These are phyloP conservation scores for Eubasilissa splendida DNA, from an alignment of 2,888 invertebrate genomes.

Conservation along the genomic window DNA sequence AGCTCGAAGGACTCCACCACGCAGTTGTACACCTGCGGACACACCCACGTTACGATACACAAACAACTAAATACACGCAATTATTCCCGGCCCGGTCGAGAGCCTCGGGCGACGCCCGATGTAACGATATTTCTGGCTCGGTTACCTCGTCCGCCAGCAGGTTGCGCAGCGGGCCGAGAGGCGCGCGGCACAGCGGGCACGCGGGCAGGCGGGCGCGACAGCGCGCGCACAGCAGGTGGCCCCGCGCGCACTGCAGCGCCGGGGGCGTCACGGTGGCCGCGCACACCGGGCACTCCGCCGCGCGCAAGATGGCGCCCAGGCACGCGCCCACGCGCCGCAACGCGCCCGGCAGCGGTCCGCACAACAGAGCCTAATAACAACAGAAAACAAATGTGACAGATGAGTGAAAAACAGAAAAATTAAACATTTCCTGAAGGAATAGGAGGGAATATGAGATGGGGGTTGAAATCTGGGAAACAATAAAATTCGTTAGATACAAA, in stretches of 20 bases:
- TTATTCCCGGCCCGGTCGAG: too few species aligned
- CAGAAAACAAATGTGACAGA: too few species aligned
- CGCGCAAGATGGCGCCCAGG: slow-evolving; percentile 47
- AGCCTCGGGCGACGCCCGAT: too few species aligned
- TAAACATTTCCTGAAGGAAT: too few species aligned
- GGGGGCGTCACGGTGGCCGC: slow-evolving; percentile 49
- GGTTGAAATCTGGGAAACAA: too few species aligned
- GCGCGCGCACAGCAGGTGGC: slow-evolving; percentile 52
- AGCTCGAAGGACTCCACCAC: slow-evolving; percentile 56
- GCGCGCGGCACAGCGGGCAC: slow-evolving; percentile 54
- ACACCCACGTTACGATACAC: too few species aligned
- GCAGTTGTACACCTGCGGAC: slow-evolving; percentile 53
- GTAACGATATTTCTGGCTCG: neutral
- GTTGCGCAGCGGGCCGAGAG: slow-evolving; percentile 44
- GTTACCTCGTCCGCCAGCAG: slow-evolving; percentile 55
- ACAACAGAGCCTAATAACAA: slow-evolving; percentile 50
- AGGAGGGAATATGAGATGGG: too few species aligned
- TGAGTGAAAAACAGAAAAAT: too few species aligned
- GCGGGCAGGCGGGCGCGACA: slow-evolving; percentile 45
- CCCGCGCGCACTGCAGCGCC: slow-evolving; percentile 53
- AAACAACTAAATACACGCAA: too few species aligned
- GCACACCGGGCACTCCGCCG: slow-evolving; percentile 55
- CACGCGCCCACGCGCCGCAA: slow-evolving; percentile 49
- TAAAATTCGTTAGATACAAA: too few species aligned
- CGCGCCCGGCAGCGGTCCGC: slow-evolving; percentile 53